A percentile compares a stretch with the other conserved stretches of the same genome.
These are phyloP conservation scores for Salvator merianae DNA, from an alignment of 2,113 vertebrate species.

Conservation along the genomic window DNA sequence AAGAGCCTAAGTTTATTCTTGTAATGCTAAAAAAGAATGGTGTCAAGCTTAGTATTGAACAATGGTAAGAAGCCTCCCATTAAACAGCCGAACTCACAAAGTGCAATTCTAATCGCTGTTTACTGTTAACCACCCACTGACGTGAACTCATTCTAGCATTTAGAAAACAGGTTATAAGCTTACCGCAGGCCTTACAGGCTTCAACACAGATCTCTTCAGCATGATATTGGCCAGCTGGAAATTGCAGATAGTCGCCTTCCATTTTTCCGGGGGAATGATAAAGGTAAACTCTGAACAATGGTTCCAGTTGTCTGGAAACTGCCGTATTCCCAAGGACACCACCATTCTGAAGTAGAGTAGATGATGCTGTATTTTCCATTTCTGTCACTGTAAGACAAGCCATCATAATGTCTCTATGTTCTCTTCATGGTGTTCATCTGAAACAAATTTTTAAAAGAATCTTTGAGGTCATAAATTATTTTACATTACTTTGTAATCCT, in stretches of 20 bases:
- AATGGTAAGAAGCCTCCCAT: not conserved
- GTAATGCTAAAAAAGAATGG: not conserved
- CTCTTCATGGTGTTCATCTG: slow-evolving; percentile 67
- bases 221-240: slow-evolving; percentile 85
- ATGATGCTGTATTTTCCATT: slow-evolving; percentile 76
- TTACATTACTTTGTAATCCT: not conserved
- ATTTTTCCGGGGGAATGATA: slow-evolving; percentile 77
- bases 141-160: not conserved
- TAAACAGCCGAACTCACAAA: not conserved
- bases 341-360: slow-evolving; percentile 70
- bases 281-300: slow-evolving; percentile 82
- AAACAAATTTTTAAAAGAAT: slow-evolving; percentile 39
- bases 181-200: slow-evolving; percentile 91
- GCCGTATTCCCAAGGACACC: slow-evolving; percentile 66
- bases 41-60: not conserved
- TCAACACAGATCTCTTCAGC: slow-evolving; percentile 89
- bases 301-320: slow-evolving; percentile 69
- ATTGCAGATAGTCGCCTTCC: slow-evolving; percentile 75
- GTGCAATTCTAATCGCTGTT: not conserved
- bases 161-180: slow-evolving; percentile 59
- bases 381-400: slow-evolving; percentile 86
- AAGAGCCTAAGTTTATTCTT: not conserved
- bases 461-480: not conserved
- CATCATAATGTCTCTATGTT: slow-evolving; percentile 78
- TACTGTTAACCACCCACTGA: not conserved